A percentile compares a stretch with the other conserved stretches of the same genome.
Conservation (phyloP, 2,113 vertebrate genomes). For the Bettongia penicillata region DNA sequence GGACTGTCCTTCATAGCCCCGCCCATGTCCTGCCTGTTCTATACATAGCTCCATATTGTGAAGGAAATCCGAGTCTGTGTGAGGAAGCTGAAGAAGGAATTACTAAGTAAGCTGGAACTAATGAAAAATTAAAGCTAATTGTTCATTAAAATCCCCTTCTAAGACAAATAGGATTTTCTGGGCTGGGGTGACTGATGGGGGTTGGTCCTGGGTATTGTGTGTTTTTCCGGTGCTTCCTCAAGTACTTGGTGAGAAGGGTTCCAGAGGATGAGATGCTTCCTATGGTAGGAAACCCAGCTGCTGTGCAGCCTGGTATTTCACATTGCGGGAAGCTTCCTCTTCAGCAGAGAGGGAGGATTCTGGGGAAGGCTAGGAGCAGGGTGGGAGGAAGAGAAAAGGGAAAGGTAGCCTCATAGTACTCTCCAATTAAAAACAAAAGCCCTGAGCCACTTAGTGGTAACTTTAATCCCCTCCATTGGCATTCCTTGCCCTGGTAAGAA, state of each 20-base stretch:
- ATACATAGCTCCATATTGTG: constrained; percentile 10
- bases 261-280: constrained; percentile 67
- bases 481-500: neutral
- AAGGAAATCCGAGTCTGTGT: neutral
- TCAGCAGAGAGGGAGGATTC: neutral
- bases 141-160: constrained; percentile 68
- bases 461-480: neutral
- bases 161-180: constrained; percentile 60
- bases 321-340: neutral
- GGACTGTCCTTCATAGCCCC: constrained; percentile 27
- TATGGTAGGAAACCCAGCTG: constrained; percentile 62
- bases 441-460: neutral
- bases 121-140: constrained; percentile 81
- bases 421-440: neutral
- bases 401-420: neutral
- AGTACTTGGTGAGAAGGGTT: constrained; percentile 43
- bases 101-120: constrained; percentile 73
- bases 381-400: neutral
- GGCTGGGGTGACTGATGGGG: constrained; percentile 65
- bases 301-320: constrained; percentile 17
- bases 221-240: constrained; percentile 65
- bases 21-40: constrained; percentile 39
- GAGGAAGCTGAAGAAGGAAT: constrained; percentile 57
- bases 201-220: constrained; percentile 51
- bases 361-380: neutral